phyloP scores from a whole-genome alignment of 2,797 vertebrate genomes.

The Helarctos malayanus region DNA sequence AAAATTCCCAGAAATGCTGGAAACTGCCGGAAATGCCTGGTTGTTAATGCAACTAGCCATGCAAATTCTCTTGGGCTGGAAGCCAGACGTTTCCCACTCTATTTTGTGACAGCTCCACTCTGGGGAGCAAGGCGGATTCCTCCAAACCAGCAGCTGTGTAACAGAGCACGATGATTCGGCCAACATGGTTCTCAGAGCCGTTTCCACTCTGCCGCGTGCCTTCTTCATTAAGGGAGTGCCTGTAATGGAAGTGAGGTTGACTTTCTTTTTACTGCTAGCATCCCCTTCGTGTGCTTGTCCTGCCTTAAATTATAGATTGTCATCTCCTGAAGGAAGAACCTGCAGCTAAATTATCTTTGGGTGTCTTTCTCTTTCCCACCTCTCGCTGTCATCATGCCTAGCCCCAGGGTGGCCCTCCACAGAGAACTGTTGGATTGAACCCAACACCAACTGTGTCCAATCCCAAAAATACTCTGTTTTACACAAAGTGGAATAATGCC shows the following conservation, averaged over 20 bases:
- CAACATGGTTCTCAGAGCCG: background rate
- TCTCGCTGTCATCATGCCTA: background rate
- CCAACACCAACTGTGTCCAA: background rate
- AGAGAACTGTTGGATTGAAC: background rate
- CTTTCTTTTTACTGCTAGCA: background rate
- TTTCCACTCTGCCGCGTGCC: background rate
- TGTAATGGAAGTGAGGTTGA: background rate
- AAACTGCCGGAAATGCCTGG: conserved; percentile 88
- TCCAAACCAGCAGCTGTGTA: conserved; percentile 45
- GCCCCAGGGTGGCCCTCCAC: background rate
- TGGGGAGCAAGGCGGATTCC: conserved; percentile 39
- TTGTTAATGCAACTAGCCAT: conserved; percentile 76
- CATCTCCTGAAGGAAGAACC: background rate
- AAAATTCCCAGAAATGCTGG: conserved; percentile 90
- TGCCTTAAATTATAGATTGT: background rate
- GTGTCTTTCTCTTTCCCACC: background rate
- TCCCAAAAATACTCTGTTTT: background rate
- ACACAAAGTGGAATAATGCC: background rate
- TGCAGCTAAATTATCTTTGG: background rate
- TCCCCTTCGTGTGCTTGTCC: background rate
- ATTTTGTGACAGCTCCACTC: conserved; percentile 71
- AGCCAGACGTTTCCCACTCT: conserved; percentile 80
- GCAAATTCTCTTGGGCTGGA: conserved; percentile 75
- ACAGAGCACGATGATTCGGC: conserved; percentile 58
- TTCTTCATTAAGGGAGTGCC: conserved; percentile 35